Base-by-base conservation (phyloP, 2,113 vertebrate genomes). In the Pelecanus crispus region DNA sequence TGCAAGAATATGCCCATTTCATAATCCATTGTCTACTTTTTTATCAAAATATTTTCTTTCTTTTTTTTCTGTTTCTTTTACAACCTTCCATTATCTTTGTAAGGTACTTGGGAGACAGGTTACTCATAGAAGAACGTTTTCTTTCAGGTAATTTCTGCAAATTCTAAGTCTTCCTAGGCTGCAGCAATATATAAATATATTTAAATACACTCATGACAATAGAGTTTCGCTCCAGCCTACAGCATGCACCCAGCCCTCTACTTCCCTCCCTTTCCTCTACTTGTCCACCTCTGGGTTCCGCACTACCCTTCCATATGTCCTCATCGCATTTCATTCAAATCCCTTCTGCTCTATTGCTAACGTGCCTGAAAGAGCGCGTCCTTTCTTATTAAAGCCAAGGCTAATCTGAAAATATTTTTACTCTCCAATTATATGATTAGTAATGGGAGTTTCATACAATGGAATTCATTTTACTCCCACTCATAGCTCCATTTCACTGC, bases 321-420 rank as follows among this genome's bases (percentile, higher is more conserved):
- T 63, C 36, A 53, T 44, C 22, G 20, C 11, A 62, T 36, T 78
- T 75, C 14, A 38, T 38, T 90, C 68, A 86, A 28, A 44, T n/a
- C 17, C 25, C 47, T 71, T 85, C 78, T 86, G 26, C 55, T 96
- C 55, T 67, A 21, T 32, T 40, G 17, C 25, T 49, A 62, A 40
- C 0, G 4, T 53, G 12, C 14, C 55, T 90, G 45, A 50, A 95
- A 94, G 53, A 84, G 10, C 31, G 32, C 15, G 24, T 67, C 63
- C 20, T 84, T 81, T 84, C 58, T 81, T 32, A 86, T 31, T 77
- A 87, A 70, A 73, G 49, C 53, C 40, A 52, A 74, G 31, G 36
- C 70, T 95, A 86, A 78, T 86, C 47, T 89, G 88, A 93, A 93
- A 95, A 81, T 85, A 56, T 72, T 84, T 95, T 94, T 79, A 40